A percentile compares a stretch with the other conserved stretches of the same genome.
Evolutionary conservation across 2,113 vertebrate species (phyloP).

Genomic region (Reinhardtius hippoglossoides): DNA sequence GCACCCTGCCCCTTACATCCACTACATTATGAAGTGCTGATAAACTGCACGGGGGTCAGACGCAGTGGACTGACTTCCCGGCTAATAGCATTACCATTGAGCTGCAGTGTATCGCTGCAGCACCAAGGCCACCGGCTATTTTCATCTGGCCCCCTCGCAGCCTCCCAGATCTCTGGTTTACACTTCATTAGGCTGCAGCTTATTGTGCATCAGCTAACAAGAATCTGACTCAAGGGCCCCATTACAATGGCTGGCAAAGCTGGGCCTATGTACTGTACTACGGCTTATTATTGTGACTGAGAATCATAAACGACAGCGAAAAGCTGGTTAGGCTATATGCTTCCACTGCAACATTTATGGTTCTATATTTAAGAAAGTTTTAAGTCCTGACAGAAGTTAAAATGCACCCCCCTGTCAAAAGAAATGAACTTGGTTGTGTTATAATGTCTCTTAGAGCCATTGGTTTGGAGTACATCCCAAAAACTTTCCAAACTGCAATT

Average conservation of each 20-base stretch:
- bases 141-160: slow-evolving; percentile 35
- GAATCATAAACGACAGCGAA: slow-evolving; percentile 28
- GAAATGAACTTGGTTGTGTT: neutral
- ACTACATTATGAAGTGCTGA: slow-evolving; percentile 67
- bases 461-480: slow-evolving; percentile 14
- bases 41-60: slow-evolving; percentile 59
- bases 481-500: slow-evolving; percentile 49
- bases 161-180: slow-evolving; percentile 69
- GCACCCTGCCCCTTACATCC: slow-evolving; percentile 40
- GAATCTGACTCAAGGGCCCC: slow-evolving; percentile 70
- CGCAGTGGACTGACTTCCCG: slow-evolving; percentile 73
- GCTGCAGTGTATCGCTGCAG: slow-evolving; percentile 23
- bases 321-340: slow-evolving; percentile 19
- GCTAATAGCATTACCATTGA: slow-evolving; percentile 80
- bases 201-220: slow-evolving; percentile 72
- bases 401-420: slow-evolving; percentile 14
- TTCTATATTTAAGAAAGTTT: neutral
- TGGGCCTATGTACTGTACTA: slow-evolving; percentile 26
- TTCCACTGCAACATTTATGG: neutral
- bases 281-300: slow-evolving; percentile 60
- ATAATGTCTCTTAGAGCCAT: neutral
- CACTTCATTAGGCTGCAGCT: slow-evolving; percentile 76
- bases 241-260: slow-evolving; percentile 60
- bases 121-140: slow-evolving; percentile 32
- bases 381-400: neutral